Evolutionary conservation across 2,113 vertebrate species (phyloP), one percentile per base, ranked within the genome.

Genomic region (Salvelinus namaycush): DNA sequence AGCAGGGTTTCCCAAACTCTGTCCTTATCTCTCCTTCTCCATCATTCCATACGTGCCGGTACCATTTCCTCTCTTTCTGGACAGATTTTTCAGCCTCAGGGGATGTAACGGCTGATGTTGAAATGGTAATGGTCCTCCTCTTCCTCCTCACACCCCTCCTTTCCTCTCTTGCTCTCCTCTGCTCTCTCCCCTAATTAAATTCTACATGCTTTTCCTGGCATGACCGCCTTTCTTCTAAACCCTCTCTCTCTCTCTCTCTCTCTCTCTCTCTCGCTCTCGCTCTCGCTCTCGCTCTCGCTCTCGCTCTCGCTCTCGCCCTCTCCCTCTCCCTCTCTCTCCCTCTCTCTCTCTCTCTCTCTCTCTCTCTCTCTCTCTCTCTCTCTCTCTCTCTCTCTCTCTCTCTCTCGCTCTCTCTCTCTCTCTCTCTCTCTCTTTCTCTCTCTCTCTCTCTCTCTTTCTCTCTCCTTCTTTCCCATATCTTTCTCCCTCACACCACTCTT

Each of bases 161-260:
- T 72, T 80, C 73, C 80, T 80, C 79, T 83, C 60, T 65, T 78
- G 76, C 72, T 39, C 82, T 81, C 77, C 59, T 6, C 72, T 16
- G 79, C 74, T 72, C 79, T 86, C 86, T 87, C 78, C 75, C 82
- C 82, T 90, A 91, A 91, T 93, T 90, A 85, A 90, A 89, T 92
- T 92, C 81, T 83, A 87, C 84, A 87, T 92, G 89, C 86, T 92
- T 91, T 89, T 89, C 84, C 92, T 91, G 90, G 89, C 90, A 73
- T 71, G 49, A 77, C 76, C 62, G 13, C 18, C 14, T 77, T 83
- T 79, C 82, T 78, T 81, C 79, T 27, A 74, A 82, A 67, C 69
- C 66, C 62, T 80, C 77, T 78, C 76, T 73, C 77, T 70, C 73
- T 80, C 71, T 81, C 60, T 76, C 75, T 13, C 27, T 11, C 64